phyloP scores from a whole-genome alignment of 2,113 vertebrate genomes.

The Perognathus longimembris region DNA sequence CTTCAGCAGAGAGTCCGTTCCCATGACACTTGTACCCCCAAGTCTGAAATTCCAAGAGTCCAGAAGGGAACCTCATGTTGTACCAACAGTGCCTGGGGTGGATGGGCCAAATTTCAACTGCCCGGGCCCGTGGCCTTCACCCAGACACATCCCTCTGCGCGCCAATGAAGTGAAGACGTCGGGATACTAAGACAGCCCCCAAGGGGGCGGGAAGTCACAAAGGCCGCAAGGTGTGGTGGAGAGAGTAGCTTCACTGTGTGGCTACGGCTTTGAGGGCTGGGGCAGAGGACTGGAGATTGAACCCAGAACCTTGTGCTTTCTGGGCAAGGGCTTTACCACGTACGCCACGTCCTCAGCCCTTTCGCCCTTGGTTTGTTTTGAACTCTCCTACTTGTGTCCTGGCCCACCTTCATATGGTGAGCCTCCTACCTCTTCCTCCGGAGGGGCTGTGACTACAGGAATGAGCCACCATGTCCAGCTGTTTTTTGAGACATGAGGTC shows the following conservation, averaged over 20 bases:
- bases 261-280: neutral
- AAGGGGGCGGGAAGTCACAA: neutral
- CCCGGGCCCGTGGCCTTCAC: neutral
- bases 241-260: neutral
- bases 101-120: neutral
- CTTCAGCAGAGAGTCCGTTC: constrained; percentile 61
- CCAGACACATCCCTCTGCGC: neutral
- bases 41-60: constrained; percentile 32
- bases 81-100: neutral
- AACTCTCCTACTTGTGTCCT: too few relatives aligned
- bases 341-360: too few relatives aligned
- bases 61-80: neutral
- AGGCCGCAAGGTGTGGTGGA: too few relatives aligned
- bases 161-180: constrained; percentile 8
- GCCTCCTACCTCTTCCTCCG: too few relatives aligned
- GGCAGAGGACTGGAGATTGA: too few relatives aligned
- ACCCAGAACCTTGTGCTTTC: too few relatives aligned
- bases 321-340: too few relatives aligned
- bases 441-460: too few relatives aligned
- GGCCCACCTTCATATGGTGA: too few relatives aligned
- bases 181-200: neutral
- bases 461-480: too few relatives aligned
- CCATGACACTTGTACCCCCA: constrained; percentile 67
- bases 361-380: too few relatives aligned
- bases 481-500: too few relatives aligned